phyloP scores from a whole-genome alignment of 2,888 invertebrate species.

The Melinaea menophilus region DNA sequence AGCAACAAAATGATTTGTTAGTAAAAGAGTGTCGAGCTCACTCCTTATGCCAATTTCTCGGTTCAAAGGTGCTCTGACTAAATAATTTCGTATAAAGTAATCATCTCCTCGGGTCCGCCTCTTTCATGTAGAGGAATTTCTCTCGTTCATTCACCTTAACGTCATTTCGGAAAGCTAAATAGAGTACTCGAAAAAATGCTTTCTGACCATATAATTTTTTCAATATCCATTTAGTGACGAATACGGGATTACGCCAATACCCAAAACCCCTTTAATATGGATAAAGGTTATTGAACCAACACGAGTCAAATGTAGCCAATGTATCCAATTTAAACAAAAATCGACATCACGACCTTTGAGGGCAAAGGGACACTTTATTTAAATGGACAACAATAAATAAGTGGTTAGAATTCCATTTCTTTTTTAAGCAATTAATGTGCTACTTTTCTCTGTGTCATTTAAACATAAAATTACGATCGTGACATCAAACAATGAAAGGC shows the following conservation, averaged over 20 bases:
- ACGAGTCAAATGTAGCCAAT: neutral
- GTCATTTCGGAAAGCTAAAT: slow-evolving; percentile 72
- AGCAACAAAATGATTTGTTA: neutral
- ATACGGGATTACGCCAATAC: slow-evolving; percentile 51
- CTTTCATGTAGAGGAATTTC: slow-evolving; percentile 72
- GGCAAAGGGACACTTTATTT: no score
- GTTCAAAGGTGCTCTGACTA: slow-evolving; percentile 69
- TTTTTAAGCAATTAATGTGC: no score
- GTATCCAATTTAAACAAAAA: neutral
- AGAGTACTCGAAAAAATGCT: slow-evolving; percentile 71
- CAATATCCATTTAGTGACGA: slow-evolving; percentile 72
- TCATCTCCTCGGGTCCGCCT: slow-evolving; percentile 72
- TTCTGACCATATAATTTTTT: slow-evolving; percentile 70
- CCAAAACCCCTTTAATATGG: slow-evolving; percentile 4
- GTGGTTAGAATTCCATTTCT: no score
- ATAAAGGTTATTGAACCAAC: slow-evolving; percentile 1
- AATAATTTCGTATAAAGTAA: slow-evolving; percentile 72
- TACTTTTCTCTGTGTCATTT: no score
- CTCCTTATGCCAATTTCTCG: slow-evolving; percentile 63
- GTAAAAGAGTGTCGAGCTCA: slow-evolving; percentile 11
- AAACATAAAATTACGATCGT: no score
- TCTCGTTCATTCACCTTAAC: slow-evolving; percentile 76
- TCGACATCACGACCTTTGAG: no score
- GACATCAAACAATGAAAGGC: no score
- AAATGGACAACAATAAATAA: no score